Percentiles rank a stretch among this genome's conserved stretches.
Evolutionary conservation across 2,113 vertebrate genomes (phyloP).

Genomic region (Lepisosteus oculatus): DNA sequence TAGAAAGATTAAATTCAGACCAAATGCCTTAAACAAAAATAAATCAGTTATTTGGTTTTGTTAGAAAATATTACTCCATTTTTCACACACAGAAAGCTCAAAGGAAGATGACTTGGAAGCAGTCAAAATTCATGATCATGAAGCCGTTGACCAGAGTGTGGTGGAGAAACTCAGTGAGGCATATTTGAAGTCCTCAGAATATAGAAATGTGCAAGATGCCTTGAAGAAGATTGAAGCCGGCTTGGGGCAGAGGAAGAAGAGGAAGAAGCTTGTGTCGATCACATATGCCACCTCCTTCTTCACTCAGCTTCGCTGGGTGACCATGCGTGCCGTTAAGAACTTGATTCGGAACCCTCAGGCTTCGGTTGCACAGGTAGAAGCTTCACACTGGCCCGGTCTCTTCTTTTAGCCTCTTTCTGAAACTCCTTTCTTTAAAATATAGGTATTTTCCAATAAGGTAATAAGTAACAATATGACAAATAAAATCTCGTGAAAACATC

Average conservation of each 20-base stretch:
- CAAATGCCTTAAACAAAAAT: too few species aligned
- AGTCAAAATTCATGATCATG: neutral
- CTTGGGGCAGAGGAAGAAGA: slow-evolving; percentile 16
- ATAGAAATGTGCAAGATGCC: slow-evolving; percentile 36
- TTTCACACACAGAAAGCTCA: neutral
- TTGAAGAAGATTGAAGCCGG: slow-evolving; percentile 23
- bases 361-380: slow-evolving; percentile 50
- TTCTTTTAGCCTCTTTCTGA: too few species aligned
- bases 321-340: slow-evolving; percentile 54
- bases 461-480: too few species aligned
- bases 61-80: neutral
- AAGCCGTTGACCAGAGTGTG: neutral
- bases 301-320: slow-evolving; percentile 57
- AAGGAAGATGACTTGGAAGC: neutral
- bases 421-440: too few species aligned
- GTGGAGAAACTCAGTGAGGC: slow-evolving; percentile 49
- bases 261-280: slow-evolving; percentile 37
- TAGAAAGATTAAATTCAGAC: too few species aligned
- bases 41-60: too few species aligned
- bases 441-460: too few species aligned
- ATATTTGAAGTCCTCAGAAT: slow-evolving; percentile 47
- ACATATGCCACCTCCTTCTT: slow-evolving; percentile 57
- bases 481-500: too few species aligned
- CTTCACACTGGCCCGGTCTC: too few species aligned
- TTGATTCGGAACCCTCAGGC: slow-evolving; percentile 56